Base-by-base conservation (phyloP, 1,140 invertebrate genomes). In the Polypedilum pembai region DNA sequence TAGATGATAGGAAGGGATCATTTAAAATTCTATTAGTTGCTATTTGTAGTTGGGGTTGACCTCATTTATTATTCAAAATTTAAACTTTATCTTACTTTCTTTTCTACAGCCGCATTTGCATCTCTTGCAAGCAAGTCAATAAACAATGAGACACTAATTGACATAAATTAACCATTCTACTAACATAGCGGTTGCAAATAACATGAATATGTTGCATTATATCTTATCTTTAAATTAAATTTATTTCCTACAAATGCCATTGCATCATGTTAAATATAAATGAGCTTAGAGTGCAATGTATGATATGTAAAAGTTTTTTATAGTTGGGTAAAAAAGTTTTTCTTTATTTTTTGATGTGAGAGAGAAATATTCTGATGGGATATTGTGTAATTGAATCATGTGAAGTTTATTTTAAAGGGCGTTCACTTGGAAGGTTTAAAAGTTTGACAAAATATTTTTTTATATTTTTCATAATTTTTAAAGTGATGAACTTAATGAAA, bases 101-200 rank as follows among this genome's bases (percentile, higher is more conserved):
- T n/a, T 56, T 1, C 8, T 45, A 15, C 41, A 45, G 8, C 8
- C 8, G 41, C 41, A 10, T 45, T 45, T 33, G 24, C 24, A 33
- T 33, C n/a, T n/a, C n/a, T 33, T 33, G 24, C 24, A 15, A 15
- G 15, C 4, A 15, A 18, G 17, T 69, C 65, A 69, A 69, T 69
- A 21, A 69, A 69, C 20, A 69, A 20, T 69, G 65, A 33, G 24
- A 21, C 65, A 69, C 20, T 69, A 69, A 69, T 69, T 69, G 65
- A 69, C 65, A 69, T n/a, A 69, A 69, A 69, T 69, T 69, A 69
- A 69, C 17, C 20, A 20, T 21, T 56, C 45, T 56, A 12, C 45
- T n/a, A n/a, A 56, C 45, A 56, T 56, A 33, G 24, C 24, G 24
- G 24, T 33, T 33, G 24, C 5, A 56, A 56, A 56, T 56, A 56